Evolutionary conservation across 2,113 vertebrate genomes (phyloP).

Genomic region (Siphamia tubifer): DNA sequence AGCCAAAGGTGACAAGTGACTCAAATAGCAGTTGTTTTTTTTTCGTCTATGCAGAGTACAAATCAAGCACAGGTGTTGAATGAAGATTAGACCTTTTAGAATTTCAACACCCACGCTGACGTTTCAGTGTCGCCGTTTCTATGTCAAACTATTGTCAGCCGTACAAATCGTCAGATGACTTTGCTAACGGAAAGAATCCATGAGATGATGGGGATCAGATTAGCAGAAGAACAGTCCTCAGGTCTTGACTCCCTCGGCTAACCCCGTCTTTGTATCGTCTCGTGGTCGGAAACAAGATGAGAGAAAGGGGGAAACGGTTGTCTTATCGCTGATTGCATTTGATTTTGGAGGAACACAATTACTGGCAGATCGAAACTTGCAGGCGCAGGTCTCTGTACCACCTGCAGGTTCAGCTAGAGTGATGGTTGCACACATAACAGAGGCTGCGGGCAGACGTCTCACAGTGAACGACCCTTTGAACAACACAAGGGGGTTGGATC

Average conservation of each 20-base stretch:
- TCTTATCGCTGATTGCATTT: slow-evolving; percentile 77
- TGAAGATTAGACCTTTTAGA: slow-evolving; percentile 2
- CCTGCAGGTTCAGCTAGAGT: slow-evolving; percentile 6
- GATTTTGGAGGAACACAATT: slow-evolving; percentile 84
- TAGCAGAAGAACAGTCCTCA: slow-evolving; percentile 75
- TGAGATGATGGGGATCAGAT: slow-evolving; percentile 74
- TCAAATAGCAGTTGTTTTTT: neutral
- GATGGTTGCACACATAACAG: neutral
- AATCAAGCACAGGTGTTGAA: slow-evolving; percentile 17
- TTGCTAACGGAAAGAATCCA: slow-evolving; percentile 14
- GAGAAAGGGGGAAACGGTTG: neutral
- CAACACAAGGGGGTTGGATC: slow-evolving; percentile 22
- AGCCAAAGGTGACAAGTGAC: neutral
- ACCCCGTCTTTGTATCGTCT: slow-evolving; percentile 45
- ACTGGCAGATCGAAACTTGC: slow-evolving; percentile 39
- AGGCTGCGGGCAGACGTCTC: slow-evolving; percentile 1
- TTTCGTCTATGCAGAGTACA: neutral
- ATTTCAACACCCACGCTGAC: neutral
- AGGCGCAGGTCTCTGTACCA: neutral
- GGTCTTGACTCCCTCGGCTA: slow-evolving; percentile 42
- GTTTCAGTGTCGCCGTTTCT: neutral
- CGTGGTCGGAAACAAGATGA: slow-evolving; percentile 42
- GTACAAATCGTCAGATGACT: neutral
- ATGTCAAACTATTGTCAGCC: neutral
- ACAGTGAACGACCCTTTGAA: slow-evolving; percentile 2